Percentiles rank a stretch among this genome's conserved stretches.
phyloP scores from a whole-genome alignment of 2,888 invertebrate genomes.

The Agrotis clavis region DNA sequence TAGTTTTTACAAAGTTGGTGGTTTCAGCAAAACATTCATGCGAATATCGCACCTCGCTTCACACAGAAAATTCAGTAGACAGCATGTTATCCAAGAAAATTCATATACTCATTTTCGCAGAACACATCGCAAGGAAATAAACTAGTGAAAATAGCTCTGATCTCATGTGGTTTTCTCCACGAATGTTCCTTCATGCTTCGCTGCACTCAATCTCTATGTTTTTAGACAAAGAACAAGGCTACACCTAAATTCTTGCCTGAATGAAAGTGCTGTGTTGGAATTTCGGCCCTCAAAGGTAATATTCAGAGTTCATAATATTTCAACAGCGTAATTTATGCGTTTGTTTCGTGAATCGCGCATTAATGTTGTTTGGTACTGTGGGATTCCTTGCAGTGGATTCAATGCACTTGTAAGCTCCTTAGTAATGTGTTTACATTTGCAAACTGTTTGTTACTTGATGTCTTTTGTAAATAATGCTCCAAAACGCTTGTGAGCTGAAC shows the following conservation, averaged over 20 bases:
- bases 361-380: constrained; percentile 13
- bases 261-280: too few species aligned
- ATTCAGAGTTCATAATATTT: too few species aligned
- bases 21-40: neutral
- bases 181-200: constrained; percentile 37
- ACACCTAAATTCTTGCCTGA: too few species aligned
- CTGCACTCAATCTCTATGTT: constrained; percentile 26
- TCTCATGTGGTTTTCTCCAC: constrained; percentile 25
- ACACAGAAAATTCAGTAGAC: neutral
- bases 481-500: too few species aligned
- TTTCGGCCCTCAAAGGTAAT: too few species aligned
- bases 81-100: neutral
- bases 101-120: neutral
- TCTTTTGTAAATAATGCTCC: neutral
- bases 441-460: neutral
- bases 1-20: neutral
- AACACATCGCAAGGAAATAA: neutral
- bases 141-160: neutral
- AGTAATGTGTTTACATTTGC: constrained; percentile 12
- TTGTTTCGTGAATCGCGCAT: neutral
- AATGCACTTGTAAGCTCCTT: constrained; percentile 13
- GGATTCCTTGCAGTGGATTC: constrained; percentile 10
- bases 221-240: constrained; percentile 25
- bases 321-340: too few species aligned
- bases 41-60: neutral